Evolutionary conservation across 2,888 invertebrate genomes (phyloP).

Genomic region (Endomychus coccineus): DNA sequence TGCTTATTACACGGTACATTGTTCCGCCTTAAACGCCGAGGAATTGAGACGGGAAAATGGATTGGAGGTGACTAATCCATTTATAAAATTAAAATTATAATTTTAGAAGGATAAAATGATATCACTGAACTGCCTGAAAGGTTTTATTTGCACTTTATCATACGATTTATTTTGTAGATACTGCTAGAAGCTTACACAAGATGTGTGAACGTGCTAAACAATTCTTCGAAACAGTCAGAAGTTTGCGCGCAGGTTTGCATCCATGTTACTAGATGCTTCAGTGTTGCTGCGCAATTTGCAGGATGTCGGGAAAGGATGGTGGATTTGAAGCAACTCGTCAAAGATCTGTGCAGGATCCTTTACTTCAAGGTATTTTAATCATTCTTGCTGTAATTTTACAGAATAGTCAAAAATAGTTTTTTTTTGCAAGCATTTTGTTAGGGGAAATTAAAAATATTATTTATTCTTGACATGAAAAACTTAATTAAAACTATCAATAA

Average conservation of each 20-base stretch:
- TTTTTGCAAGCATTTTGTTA: too few species aligned
- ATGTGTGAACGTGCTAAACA: constrained; percentile 85
- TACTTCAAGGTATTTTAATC: constrained; percentile 79
- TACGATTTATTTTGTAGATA: constrained; percentile 47
- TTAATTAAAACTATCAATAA: too few species aligned
- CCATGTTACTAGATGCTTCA: constrained; percentile 85
- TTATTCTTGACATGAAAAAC: too few species aligned
- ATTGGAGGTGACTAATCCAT: constrained; percentile 54
- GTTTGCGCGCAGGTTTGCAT: constrained; percentile 85
- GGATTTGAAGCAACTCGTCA: constrained; percentile 77
- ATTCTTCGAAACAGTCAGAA: constrained; percentile 68
- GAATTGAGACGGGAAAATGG: constrained; percentile 92
- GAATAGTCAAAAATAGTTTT: too few species aligned
- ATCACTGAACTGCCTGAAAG: too few species aligned
- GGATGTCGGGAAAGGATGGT: constrained; percentile 83
- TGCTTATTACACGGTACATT: constrained; percentile 92
- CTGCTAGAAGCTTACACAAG: constrained; percentile 87
- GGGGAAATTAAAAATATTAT: too few species aligned
- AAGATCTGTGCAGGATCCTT: constrained; percentile 77
- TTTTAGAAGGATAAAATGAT: too few species aligned
- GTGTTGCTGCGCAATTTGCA: constrained; percentile 92
- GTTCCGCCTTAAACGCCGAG: constrained; percentile 96
- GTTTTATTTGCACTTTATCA: too few species aligned
- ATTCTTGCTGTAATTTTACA: too few species aligned
- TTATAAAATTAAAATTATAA: too few species aligned